Percentiles rank a stretch among this genome's conserved stretches.
These are phyloP conservation scores for Drosophila parvula DNA, from an alignment of 1,140 invertebrate genomes.

Conservation along the genomic window DNA sequence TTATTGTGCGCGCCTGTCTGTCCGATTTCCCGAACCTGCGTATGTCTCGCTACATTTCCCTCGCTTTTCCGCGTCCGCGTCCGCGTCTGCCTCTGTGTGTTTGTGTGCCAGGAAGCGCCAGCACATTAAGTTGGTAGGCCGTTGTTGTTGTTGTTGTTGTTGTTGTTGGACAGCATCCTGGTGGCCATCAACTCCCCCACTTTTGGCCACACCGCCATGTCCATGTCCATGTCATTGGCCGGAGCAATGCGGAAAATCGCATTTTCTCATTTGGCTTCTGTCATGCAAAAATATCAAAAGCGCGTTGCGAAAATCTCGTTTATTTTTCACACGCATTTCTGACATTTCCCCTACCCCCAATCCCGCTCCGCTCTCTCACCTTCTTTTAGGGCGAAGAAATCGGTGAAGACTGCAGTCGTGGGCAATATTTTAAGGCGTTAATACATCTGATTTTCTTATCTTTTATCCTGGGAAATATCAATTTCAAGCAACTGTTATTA, in stretches of 20 bases:
- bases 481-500: too few relatives aligned
- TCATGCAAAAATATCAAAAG: constrained; percentile 82
- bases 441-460: too few relatives aligned
- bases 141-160: constrained; percentile 53
- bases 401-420: background rate
- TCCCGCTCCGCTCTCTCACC: background rate
- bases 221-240: constrained; percentile 77
- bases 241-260: constrained; percentile 80
- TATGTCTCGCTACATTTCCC: constrained; percentile 52
- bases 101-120: constrained; percentile 69
- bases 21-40: constrained; percentile 45
- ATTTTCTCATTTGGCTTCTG: constrained; percentile 82
- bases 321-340: constrained; percentile 82
- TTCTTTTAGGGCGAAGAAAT: background rate
- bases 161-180: too few relatives aligned
- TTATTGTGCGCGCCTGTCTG: constrained; percentile 69
- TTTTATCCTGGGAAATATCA: background rate
- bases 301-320: constrained; percentile 80
- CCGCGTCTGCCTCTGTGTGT: constrained; percentile 18
- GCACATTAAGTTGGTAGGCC: constrained; percentile 81
- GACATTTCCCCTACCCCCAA: constrained; percentile 51
- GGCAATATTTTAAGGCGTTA: background rate
- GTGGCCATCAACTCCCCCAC: too few relatives aligned
- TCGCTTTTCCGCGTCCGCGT: background rate
- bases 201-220: constrained; percentile 27